phyloP scores from a whole-genome alignment of 2,797 vertebrate genomes.

The Epinephelus malabaricus region DNA sequence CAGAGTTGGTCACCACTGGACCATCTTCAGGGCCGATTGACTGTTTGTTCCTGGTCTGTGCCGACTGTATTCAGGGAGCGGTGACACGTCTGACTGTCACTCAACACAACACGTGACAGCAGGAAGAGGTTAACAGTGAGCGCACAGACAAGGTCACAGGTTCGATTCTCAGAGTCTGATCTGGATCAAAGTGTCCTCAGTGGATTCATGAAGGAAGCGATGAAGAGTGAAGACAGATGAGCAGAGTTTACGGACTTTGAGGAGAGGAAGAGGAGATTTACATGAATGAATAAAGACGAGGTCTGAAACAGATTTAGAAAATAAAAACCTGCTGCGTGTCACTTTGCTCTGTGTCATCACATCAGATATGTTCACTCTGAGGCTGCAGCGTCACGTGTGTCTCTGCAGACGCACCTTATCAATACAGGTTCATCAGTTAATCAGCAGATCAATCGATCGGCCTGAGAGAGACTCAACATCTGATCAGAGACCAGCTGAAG shows the following conservation, averaged over 20 bases:
- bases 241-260: not conserved
- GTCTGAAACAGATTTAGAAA: not conserved
- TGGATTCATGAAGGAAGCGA: not conserved
- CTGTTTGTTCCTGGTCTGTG: no score
- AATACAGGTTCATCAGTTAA: not conserved
- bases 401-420: not conserved
- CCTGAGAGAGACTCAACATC: not conserved
- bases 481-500: no score
- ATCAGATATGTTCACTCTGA: no score
- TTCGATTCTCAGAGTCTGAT: not conserved
- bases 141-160: not conserved
- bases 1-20: no score
- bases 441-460: not conserved
- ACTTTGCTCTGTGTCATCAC: not conserved
- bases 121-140: no score
- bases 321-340: not conserved
- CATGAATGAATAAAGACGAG: conserved; percentile 3
- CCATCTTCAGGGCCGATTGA: no score
- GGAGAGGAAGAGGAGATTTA: conserved; percentile 9
- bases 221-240: not conserved
- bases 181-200: not conserved
- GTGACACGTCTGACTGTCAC: no score
- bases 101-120: no score
- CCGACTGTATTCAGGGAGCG: no score
- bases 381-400: no score